Evolutionary conservation across 2,888 invertebrate species (phyloP).

Genomic region (Volucella inanis): DNA sequence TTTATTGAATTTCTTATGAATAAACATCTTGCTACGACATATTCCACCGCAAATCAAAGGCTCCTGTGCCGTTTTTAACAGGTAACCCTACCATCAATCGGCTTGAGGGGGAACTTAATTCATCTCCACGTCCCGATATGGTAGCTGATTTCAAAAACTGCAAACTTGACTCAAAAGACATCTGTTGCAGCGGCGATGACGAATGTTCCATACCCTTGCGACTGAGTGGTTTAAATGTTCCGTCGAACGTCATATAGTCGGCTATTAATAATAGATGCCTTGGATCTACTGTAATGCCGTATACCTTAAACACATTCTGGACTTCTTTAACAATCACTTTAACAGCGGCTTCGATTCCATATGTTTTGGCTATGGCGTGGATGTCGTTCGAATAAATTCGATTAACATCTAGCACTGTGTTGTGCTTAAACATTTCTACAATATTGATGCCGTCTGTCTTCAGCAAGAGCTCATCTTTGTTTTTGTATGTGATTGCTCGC

Average conservation of each 20-base stretch:
- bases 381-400: constrained; percentile 96
- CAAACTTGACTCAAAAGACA: constrained; percentile 98
- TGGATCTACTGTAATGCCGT: constrained; percentile 97
- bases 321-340: constrained; percentile 96
- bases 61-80: constrained; percentile 92
- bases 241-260: constrained; percentile 99
- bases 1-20: constrained; percentile 3
- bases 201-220: constrained; percentile 94
- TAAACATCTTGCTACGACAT: not conserved
- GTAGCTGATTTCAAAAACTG: constrained; percentile 92
- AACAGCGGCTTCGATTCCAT: constrained; percentile 98
- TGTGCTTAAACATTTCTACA: constrained; percentile 93
- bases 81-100: constrained; percentile 94
- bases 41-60: constrained; percentile 84
- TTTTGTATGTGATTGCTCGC: constrained; percentile 91
- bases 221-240: constrained; percentile 94
- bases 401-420: constrained; percentile 90
- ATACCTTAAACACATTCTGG: constrained; percentile 97
- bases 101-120: constrained; percentile 92
- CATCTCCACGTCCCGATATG: constrained; percentile 86
- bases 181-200: constrained; percentile 97
- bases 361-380: constrained; percentile 93
- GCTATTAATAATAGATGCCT: constrained; percentile 96
- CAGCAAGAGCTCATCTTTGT: constrained; percentile 86
- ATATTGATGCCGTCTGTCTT: constrained; percentile 99